Conservation (phyloP, 2,113 vertebrate species). For the Atractosteus spatula region DNA sequence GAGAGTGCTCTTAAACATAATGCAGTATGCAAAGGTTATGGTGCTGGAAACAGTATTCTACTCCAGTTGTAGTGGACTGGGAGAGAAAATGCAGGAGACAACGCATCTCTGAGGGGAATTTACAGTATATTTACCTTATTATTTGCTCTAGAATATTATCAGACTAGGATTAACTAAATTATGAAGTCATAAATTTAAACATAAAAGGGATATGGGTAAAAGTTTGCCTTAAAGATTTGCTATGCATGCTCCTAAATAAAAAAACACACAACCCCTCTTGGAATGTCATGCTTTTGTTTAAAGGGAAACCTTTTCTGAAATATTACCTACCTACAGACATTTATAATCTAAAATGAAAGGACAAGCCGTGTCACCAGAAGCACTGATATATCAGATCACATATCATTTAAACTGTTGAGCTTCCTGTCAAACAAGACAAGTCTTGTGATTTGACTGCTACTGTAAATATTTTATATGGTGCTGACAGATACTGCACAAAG, state of each 20-base stretch:
- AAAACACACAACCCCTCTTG: slow-evolving; percentile 1
- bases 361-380: slow-evolving; percentile 7
- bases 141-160: too few relatives aligned
- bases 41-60: too few relatives aligned
- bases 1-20: too few relatives aligned
- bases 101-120: too few relatives aligned
- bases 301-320: neutral
- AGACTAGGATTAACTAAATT: too few relatives aligned
- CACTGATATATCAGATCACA: slow-evolving; percentile 12
- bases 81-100: too few relatives aligned
- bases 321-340: slow-evolving; percentile 1
- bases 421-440: slow-evolving; percentile 5
- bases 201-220: too few relatives aligned
- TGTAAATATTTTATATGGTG: neutral
- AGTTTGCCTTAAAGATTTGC: too few relatives aligned
- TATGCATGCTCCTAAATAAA: neutral
- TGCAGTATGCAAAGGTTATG: too few relatives aligned
- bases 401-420: slow-evolving; percentile 14
- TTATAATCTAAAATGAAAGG: slow-evolving; percentile 7
- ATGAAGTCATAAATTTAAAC: too few relatives aligned
- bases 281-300: slow-evolving; percentile 10
- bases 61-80: too few relatives aligned
- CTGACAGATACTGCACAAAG: neutral
- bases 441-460: neutral
- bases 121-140: too few relatives aligned